Base-by-base conservation (phyloP, 2,113 vertebrate genomes). In the Tricholaema leucomelas region DNA sequence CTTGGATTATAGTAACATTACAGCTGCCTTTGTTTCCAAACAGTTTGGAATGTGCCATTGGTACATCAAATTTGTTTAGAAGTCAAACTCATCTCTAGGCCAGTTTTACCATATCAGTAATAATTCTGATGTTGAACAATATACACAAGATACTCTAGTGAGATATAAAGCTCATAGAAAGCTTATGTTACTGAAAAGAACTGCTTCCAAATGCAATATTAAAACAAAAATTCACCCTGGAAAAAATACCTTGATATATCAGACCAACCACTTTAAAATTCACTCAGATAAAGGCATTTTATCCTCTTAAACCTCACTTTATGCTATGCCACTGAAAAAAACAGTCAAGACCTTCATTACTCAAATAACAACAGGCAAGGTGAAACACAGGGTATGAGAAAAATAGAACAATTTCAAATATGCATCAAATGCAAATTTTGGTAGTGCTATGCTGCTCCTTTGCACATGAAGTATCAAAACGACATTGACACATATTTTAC, bases 391-490 rank as follows among this genome's bases (percentile, higher is more conserved):
- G 9, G 4, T 23, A 56, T 13, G 9, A 76, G 9, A 60, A 27
- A 78, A 87, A 35, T n/a, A 36, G 40, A 36, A 23, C 17, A 15
- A 69, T 58, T 66, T 30, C 18, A 54, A 64, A 14, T 7, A 69
- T n/a, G 8, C 38, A 72, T n/a, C 73, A 61, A 27, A 76, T 42
- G 59, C 17, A 52, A 46, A 12, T 79, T 93, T 31, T 31, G 23
- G 33, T 24, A 81, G 28, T 5, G 28, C 31, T 77, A 4, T 4
- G 23, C 5, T 59, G 33, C 28, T 59, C 13, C 31, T 90, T 28
- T n/a, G 46, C 60, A 79, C 0, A 0, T 1, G 7, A 76, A 76
- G 13, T 13, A 81, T 30, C 20, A 33, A 46, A 79, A 81, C 24
- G 44, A 7, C 28, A 33, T 0, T 12, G n/a, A 66, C 9, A 72